Evolutionary conservation across 2,797 vertebrate species (phyloP), one percentile per base, ranked within the genome.

Genomic region (Coranthus polyacanthus): DNA sequence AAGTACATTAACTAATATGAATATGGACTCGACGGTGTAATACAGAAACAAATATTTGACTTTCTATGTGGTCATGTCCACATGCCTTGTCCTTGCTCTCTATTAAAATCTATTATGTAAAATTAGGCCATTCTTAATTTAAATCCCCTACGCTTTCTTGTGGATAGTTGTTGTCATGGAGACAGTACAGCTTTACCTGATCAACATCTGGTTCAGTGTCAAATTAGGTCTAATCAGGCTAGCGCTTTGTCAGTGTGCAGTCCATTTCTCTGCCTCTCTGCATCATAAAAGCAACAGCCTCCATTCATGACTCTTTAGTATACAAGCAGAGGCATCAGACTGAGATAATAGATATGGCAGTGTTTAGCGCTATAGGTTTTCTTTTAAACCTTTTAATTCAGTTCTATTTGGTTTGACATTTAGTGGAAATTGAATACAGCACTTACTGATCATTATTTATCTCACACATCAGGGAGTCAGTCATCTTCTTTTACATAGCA

Each of bases 131-230:
- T 22, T 77, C 52, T 68, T 66, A 58, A 75, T 74, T 72, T 39
- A 69, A 69, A 68, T n/a, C 42, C 26, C 16, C 1, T 57, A 43
- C 59, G 78, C 45, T 82, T 64, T 77, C 34, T 75, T 66, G 34
- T 60, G 49, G 26, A 55, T 55, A n/a, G 63, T 45, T 22, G 75
- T 85, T 60, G 82, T 72, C 82, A 78, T 84, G 85, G 85, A 69
- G 81, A 88, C 64, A 12, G 46, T 32, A 39, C 49, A 67, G 43
- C 44, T 63, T 83, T 58, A 73, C 73, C 61, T 20, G 67, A 78
- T 68, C 61, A 82, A 76, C 67, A 72, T 83, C 58, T 81, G 76
- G 45, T 75, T 71, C 39, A 42, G 59, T 72, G 59, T 71, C 26
- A 72, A 66, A 83, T 80, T 75, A 68, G 63, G 57, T 79, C 68